Conservation (phyloP, 2,113 vertebrate genomes). For the Spea bombifrons region DNA sequence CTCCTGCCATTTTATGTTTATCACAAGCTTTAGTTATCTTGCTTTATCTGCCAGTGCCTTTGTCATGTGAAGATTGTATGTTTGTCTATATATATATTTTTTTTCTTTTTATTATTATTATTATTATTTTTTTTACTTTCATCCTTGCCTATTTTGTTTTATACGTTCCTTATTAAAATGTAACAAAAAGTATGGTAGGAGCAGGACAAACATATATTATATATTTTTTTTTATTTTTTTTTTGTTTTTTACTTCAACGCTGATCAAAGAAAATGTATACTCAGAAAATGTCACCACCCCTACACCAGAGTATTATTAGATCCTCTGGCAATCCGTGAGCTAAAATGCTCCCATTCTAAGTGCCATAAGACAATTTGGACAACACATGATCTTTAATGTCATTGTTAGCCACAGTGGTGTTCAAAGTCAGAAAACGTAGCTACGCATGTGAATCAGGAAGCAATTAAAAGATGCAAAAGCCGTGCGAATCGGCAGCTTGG, state of each 20-base stretch:
- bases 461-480: constrained; percentile 70
- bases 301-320: not conserved
- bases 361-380: constrained; percentile 12
- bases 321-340: not conserved
- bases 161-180: no score
- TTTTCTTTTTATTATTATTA: no score
- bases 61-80: no score
- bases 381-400: constrained; percentile 61
- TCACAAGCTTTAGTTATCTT: no score
- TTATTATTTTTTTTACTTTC: no score
- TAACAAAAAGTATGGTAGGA: no score
- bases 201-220: no score
- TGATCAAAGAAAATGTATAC: not conserved
- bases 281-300: not conserved
- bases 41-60: no score
- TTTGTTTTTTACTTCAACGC: not conserved
- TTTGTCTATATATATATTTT: no score
- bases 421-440: constrained; percentile 41
- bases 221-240: not conserved
- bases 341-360: not conserved
- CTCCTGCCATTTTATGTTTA: no score
- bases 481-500: constrained; percentile 66
- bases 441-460: constrained; percentile 54
- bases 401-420: constrained; percentile 58
- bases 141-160: no score